Conservation (phyloP, 2,888 invertebrate species). For the Ptychoptera contaminata region DNA sequence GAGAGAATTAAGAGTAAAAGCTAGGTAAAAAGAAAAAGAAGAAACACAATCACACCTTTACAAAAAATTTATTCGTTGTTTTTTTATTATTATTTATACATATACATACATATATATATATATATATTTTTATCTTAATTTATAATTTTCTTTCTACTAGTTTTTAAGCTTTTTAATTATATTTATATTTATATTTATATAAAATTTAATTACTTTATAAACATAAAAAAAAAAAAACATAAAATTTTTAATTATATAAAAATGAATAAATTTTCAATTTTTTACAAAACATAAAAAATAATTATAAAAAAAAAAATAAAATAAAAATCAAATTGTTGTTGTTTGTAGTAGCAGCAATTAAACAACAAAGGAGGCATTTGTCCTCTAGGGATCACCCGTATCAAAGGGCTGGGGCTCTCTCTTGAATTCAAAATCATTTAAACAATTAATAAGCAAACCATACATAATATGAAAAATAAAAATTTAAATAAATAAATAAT, state of each 20-base stretch:
- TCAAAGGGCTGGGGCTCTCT: slow-evolving; percentile 86
- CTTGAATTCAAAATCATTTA: slow-evolving; percentile 24
- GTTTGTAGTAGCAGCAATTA: slow-evolving; percentile 29
- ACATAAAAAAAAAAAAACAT: too few relatives aligned
- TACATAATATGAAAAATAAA: slow-evolving; percentile 1
- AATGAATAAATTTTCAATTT: slow-evolving; percentile 1
- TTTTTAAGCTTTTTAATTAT: too few relatives aligned
- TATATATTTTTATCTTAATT: not conserved
- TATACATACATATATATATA: not conserved
- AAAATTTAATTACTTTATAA: too few relatives aligned
- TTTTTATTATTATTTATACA: too few relatives aligned
- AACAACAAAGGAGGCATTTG: slow-evolving; percentile 65
- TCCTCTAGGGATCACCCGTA: slow-evolving; percentile 85
- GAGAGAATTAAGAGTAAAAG: too few relatives aligned
- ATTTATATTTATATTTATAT: too few relatives aligned
- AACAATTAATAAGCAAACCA: not conserved
- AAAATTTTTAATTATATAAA: too few relatives aligned
- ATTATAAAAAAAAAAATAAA: slow-evolving; percentile 8
- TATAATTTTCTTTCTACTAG: not conserved
- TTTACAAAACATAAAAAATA: slow-evolving; percentile 5
- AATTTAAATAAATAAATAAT: not conserved
- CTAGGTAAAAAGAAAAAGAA: too few relatives aligned
- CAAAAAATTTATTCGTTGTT: too few relatives aligned
- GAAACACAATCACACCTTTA: too few relatives aligned
- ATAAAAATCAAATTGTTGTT: not conserved